A percentile compares a stretch with the other conserved stretches of the same genome.
phyloP scores from a whole-genome alignment of 2,797 vertebrate species.

The Chromobotia macracanthus region DNA sequence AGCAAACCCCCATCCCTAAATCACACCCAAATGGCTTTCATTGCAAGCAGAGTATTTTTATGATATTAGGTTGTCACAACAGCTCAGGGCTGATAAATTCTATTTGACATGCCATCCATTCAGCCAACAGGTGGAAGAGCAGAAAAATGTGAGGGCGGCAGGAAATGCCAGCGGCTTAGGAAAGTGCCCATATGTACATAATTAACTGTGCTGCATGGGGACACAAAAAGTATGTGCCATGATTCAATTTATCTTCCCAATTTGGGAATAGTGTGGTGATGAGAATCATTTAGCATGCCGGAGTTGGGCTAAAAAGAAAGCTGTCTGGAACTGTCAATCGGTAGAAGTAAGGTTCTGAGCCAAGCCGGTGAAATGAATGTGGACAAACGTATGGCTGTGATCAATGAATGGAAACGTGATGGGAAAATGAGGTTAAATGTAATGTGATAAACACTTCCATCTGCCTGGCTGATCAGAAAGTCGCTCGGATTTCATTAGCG shows the following conservation, averaged over 20 bases:
- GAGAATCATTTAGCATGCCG: constrained; percentile 39
- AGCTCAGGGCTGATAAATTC: constrained; percentile 54
- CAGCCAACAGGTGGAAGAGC: constrained; percentile 45
- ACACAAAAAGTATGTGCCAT: constrained; percentile 49
- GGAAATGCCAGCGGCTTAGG: constrained; percentile 32
- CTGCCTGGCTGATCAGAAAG: constrained; percentile 62
- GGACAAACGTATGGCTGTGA: constrained; percentile 59
- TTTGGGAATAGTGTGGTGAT: constrained; percentile 46
- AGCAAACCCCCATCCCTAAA: constrained; percentile 43
- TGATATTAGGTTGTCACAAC: constrained; percentile 54
- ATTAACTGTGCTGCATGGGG: constrained; percentile 49
- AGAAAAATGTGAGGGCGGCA: constrained; percentile 28
- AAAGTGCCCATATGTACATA: constrained; percentile 54
- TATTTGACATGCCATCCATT: constrained; percentile 47
- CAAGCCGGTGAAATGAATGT: constrained; percentile 52
- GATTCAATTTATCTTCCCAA: constrained; percentile 58
- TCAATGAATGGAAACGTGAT: constrained; percentile 61
- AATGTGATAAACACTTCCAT: constrained; percentile 69
- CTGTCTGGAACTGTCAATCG: constrained; percentile 44
- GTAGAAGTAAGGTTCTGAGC: constrained; percentile 50
- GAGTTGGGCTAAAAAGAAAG: constrained; percentile 38
- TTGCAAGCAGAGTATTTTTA: constrained; percentile 49
- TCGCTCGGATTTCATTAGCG: constrained; percentile 44
- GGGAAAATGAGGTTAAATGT: constrained; percentile 65
- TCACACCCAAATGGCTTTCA: constrained; percentile 45